Base-by-base conservation (phyloP, 2,113 vertebrate species). In the Hymenochirus boettgeri region DNA sequence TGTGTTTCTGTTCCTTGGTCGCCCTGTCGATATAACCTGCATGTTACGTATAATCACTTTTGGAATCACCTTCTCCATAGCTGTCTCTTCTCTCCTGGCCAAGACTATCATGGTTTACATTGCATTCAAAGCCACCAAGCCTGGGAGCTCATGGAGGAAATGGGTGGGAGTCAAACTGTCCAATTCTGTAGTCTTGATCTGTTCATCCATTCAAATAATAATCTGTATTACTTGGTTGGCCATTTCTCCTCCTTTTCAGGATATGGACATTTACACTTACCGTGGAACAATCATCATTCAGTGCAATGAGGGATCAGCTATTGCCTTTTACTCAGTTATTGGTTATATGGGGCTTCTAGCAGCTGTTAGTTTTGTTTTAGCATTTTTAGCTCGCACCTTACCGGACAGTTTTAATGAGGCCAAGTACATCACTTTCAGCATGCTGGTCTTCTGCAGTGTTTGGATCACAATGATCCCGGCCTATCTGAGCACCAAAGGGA, bases 391-490 rank as follows among this genome's bases (percentile, higher is more conserved):
- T 23, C 46, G 79, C 23, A 77, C 70, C n/a, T 76, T 81, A 9
- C 79, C 79, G 1, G 77, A 78, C 26, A 78, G 72, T 35, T 81
- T 81, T 45, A 81, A 81, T n/a, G 79, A 81, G 39, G 79, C 76
- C 51, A 79, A 74, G 56, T 74, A 77, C 65, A 81, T 81, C 35
- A 78, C 76, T 19, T 81, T 81, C 64, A 81, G 79, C 70, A 81
- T 81, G 79, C 57, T 81, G 39, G 75, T 81, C n/a, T 81, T 81
- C 63, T 79, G 73, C 21, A 73, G 74, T 22, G 79, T 81, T 42
- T 81, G 79, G 79, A 64, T 78, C 11, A 46, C 77, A 1, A 77
- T 76, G 29, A 62, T 79, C n/a, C 79, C 79, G 2, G 73, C 77
- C 1, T 81, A 81, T 8, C 57, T 81, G 59, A 79, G 76, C 61